phyloP scores from a whole-genome alignment of 2,113 vertebrate genomes.

The Uria lomvia region DNA sequence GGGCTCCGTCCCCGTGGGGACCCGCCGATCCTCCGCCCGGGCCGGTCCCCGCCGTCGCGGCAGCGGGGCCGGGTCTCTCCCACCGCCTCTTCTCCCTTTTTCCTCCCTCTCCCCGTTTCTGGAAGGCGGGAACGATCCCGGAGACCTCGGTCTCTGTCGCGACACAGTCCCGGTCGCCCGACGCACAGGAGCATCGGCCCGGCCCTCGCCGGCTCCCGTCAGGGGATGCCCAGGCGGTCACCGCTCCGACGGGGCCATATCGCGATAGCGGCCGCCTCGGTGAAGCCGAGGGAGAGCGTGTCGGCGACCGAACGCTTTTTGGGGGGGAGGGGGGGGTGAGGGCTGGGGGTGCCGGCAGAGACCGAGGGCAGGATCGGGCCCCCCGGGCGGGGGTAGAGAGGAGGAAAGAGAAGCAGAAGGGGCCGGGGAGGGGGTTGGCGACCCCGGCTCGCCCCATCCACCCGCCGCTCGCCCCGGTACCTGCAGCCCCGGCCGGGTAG shows the following conservation, averaged over 20 bases:
- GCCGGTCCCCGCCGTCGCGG: neutral
- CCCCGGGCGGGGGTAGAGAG: neutral
- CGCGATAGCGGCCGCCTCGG: neutral
- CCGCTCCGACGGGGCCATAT: neutral
- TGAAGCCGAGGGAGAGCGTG: neutral
- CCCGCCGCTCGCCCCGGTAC: slow-evolving; percentile 41
- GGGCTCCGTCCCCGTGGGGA: neutral
- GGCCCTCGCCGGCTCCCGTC: neutral
- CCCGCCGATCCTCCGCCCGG: neutral
- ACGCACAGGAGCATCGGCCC: neutral
- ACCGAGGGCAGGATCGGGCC: neutral
- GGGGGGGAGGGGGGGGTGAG: neutral
- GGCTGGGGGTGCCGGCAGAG: neutral
- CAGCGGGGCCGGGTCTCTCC: neutral
- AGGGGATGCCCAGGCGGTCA: neutral
- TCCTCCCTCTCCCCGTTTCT: neutral
- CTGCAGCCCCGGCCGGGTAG: slow-evolving; percentile 74
- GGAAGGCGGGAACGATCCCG: neutral
- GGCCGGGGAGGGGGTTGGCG: neutral
- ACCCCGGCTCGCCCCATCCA: neutral
- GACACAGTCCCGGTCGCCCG: neutral
- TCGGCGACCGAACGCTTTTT: neutral
- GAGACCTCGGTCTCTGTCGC: neutral
- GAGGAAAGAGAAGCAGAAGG: neutral
- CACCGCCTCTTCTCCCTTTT: neutral